Evolutionary conservation across 2,113 vertebrate species (phyloP), one percentile per base, ranked within the genome.

Genomic region (Osmerus eperlanus): DNA sequence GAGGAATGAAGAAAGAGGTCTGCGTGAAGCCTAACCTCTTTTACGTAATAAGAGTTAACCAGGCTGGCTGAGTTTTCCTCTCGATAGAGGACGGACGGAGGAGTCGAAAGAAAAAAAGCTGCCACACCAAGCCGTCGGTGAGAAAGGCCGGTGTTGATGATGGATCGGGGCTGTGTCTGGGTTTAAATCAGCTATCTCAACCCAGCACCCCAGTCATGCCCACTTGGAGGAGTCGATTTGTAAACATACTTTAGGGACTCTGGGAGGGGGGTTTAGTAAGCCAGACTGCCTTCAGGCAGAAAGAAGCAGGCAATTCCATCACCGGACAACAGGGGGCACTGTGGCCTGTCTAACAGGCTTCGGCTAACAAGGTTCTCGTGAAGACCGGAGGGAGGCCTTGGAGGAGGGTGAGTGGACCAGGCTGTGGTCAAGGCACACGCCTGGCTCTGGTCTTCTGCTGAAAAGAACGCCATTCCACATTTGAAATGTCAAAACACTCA

Each of bases 281-380:
- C 36, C 36, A 8, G 5, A 8, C 36, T 41, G 36, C 36, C 36
- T 41, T 41, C 36, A 41, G 36, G 36, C 36, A 6, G 36, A 41
- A 41, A 41, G 36, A 41, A 41, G 36, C 36, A 41, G 36, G 5
- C 36, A 41, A 9, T 41, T 41, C 36, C 36, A 41, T 41, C 36
- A 8, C 8, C 6, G 36, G 36, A 71, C 73, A 83, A 83, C 74
- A 90, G 89, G 82, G 78, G 86, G 84, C 79, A 72, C 71, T 60
- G 84, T 58, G 84, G 71, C 71, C 78, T 70, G 70, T 66, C 54
- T 29, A 58, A 82, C 76, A 53, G 25, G 4, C 36, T 67, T 67
- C 47, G 8, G 15, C 66, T 78, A 80, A 84, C 80, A 79, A 74
- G 74, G 72, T 84, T 85, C 87, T 61, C 52, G 64, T 84, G 78